Conservation (phyloP, 2,113 vertebrate species). For the Catharus fuscescens region DNA sequence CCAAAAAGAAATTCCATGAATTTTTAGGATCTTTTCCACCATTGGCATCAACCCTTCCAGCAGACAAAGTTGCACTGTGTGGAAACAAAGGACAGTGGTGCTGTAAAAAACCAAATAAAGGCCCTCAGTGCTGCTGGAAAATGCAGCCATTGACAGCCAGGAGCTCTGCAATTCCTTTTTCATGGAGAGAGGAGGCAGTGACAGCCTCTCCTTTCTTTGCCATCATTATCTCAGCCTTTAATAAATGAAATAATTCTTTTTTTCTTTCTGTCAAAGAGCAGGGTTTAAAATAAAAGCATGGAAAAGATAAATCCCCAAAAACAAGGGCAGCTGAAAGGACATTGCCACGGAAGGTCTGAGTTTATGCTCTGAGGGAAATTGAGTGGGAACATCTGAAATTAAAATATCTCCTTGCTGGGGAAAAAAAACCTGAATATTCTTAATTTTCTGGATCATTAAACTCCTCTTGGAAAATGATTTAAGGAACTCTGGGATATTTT, state of each 20-base stretch:
- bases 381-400: background rate
- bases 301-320: background rate
- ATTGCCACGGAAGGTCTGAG: background rate
- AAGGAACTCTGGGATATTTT: conserved; percentile 14
- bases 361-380: background rate
- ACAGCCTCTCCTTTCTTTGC: background rate
- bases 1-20: background rate
- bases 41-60: background rate
- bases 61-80: background rate
- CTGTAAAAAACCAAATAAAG: background rate
- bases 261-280: background rate
- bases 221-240: background rate
- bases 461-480: background rate
- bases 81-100: background rate
- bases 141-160: background rate
- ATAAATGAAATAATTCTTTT: background rate
- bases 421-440: background rate
- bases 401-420: background rate
- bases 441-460: conserved; percentile 63
- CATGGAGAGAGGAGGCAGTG: background rate
- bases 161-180: background rate
- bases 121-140: conserved; percentile 20
- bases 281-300: background rate
- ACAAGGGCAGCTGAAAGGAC: background rate
- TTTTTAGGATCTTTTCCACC: background rate